Evolutionary conservation across 2,113 vertebrate species (phyloP), one percentile per base, ranked within the genome.

Genomic region (Tragelaphus strepsiceros): DNA sequence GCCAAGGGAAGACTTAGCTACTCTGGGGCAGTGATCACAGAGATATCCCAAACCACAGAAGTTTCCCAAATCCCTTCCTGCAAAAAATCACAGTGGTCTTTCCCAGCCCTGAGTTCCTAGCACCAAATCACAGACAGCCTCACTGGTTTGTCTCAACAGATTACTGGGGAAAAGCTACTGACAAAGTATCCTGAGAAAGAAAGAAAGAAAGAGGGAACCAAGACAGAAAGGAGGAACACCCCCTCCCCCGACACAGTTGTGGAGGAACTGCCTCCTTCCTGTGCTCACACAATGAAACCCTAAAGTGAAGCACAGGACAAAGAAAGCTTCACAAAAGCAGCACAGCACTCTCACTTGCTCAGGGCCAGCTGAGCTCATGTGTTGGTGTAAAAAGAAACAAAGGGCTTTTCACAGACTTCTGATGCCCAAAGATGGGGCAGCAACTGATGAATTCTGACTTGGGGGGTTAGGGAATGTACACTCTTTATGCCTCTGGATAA

Each of bases 291-390:
- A 97, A 96, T 43, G 53, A 95, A 89, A 83, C 22, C 84, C 88
- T 84, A 87, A 81, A 90, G 71, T 95, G 80, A 80, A 90, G 86
- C 46, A 53, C 22, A 96, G n/a, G 87, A 97, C 97, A 98, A 98
- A 96, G 83, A 78, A 74, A 16, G 35, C 43, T 74, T 96, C 96
- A 97, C 93, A 96, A 94, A 97, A n/a, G 89, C 94, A 80, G 80
- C 83, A 62, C 91, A 35, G 83, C 56, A 81, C 59, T 92, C 88
- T 88, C 80, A 22, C 22, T 97, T 96, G 97, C 92, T 87, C 84
- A 91, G 22, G 49, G 89, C 92, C 91, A 77, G 43, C 94, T 98
- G 94, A 95, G 93, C 90, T 98, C 96, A 95, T 30, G 24, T 54
- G 53, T 14, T 97, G 54, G 43, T 88, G 74, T 83, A 54, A 97